Conservation (phyloP, 1,140 invertebrate species). For the Polypedilum pembai region DNA sequence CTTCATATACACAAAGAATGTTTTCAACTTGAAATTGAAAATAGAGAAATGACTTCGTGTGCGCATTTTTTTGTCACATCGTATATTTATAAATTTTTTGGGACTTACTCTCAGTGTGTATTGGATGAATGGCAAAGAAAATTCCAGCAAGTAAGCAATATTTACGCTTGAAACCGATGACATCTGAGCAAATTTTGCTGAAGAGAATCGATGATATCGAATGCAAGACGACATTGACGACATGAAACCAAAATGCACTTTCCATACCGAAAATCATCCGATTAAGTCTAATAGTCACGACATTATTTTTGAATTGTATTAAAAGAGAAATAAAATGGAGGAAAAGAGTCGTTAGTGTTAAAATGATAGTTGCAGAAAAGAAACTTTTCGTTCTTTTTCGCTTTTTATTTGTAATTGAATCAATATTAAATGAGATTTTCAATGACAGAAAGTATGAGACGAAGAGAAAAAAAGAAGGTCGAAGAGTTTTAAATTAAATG, state of each 20-base stretch:
- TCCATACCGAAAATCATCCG: conserved; percentile 58
- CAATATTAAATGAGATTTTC: conserved; percentile 13
- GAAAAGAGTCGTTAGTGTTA: not conserved
- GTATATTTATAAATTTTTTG: conserved; percentile 29
- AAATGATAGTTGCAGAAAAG: not conserved
- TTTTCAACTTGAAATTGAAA: not conserved
- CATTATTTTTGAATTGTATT: not conserved
- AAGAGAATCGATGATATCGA: conserved; percentile 61
- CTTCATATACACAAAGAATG: not conserved
- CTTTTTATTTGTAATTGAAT: not conserved
- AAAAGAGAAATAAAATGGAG: not conserved
- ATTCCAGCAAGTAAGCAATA: conserved; percentile 60
- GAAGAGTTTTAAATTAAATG: not conserved
- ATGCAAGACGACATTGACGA: conserved; percentile 66
- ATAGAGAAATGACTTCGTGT: not conserved
- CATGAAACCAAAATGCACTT: conserved; percentile 62
- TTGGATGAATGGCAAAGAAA: conserved; percentile 80
- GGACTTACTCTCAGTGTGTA: conserved; percentile 80
- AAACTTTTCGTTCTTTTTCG: not conserved
- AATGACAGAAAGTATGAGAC: not conserved
- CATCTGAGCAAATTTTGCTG: conserved; percentile 55
- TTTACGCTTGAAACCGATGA: conserved; percentile 55
- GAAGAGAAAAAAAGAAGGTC: not conserved
- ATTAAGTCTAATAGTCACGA: conserved; percentile 54
- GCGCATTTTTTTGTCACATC: not conserved